Evolutionary conservation across 2,113 vertebrate genomes (phyloP).

Genomic region (Lagopus muta): DNA sequence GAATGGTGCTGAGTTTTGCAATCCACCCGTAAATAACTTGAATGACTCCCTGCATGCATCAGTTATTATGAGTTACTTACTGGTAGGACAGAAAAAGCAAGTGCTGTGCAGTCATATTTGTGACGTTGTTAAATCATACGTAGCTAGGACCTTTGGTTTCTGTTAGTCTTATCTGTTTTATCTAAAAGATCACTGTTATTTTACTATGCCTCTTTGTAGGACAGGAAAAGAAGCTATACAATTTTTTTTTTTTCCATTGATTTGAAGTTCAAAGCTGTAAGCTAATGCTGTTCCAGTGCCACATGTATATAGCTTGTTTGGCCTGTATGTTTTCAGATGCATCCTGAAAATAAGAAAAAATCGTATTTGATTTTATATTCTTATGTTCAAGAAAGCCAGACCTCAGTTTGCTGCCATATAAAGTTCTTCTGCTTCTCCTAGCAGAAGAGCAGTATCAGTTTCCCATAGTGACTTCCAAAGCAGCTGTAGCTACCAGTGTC

Average conservation of each 20-base stretch:
- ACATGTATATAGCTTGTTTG: background rate
- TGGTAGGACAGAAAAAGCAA: background rate
- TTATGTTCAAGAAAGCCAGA: background rate
- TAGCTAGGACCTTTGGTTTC: background rate
- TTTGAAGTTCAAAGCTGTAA: background rate
- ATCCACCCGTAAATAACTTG: background rate
- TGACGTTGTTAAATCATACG: background rate
- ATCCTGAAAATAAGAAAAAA: background rate
- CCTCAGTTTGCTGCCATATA: background rate
- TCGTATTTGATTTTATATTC: background rate
- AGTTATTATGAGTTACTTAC: background rate
- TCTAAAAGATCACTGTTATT: background rate
- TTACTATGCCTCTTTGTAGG: background rate
- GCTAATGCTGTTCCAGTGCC: background rate
- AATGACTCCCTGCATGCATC: background rate
- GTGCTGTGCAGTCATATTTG: background rate
- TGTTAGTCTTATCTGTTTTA: background rate
- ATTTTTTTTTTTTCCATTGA: accelerated
- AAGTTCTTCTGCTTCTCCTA: background rate
- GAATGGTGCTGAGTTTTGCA: background rate
- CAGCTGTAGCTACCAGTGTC: background rate
- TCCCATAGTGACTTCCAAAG: background rate
- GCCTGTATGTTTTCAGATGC: background rate
- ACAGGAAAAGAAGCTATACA: background rate
- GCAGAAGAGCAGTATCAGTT: background rate